Evolutionary conservation across 2,888 invertebrate species (phyloP), one percentile per base, ranked within the genome.

Genomic region (Lordiphosa andalusiaca): DNA sequence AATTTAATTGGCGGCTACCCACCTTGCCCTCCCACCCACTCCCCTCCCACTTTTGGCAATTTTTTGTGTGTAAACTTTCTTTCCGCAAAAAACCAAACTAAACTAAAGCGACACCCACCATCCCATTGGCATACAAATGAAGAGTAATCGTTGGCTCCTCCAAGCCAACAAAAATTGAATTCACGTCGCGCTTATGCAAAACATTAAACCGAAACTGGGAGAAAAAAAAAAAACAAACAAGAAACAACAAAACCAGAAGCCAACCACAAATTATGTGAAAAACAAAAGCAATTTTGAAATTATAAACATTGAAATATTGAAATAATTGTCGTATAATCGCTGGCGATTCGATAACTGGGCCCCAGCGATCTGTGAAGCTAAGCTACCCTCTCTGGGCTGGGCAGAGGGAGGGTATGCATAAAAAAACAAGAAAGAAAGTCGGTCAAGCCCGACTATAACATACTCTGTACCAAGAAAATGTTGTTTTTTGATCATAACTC

Each of bases 71-170:
- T 30, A 54, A 59, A 70, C 76, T 69, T 71, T 76, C 77, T 75
- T 76, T 76, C 73, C 77, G 73, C 77, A 63, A 70, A 56, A 55
- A 65, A 10, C 21, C 40, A 41, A 16, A 47, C 19, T 38, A 56
- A 44, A 41, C 37, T 19, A 47, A 35, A 47, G 58, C 54, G 68
- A 66, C 74, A 76, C 76, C 76, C 73, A 71, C 76, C 56, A 64
- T 53, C 42, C 57, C 64, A 62, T 61, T 54, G 69, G 75, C 75
- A 77, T 75, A 75, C 75, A 75, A 75, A 75, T 75, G 75, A 66
- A 67, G 54, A 76, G 60, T 44, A 53, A 42, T 58, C 21, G 51
- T 41, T 42, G 40, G 33, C 50, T 47, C 16, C 50, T 47, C 16
- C 44, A 7, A 13, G 25, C 7, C 30, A 16, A 42, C 12, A 19